Percentiles rank a stretch among this genome's conserved stretches.
phyloP scores from a whole-genome alignment of 1,140 invertebrate genomes.

The Cardiocondyla obscurior region DNA sequence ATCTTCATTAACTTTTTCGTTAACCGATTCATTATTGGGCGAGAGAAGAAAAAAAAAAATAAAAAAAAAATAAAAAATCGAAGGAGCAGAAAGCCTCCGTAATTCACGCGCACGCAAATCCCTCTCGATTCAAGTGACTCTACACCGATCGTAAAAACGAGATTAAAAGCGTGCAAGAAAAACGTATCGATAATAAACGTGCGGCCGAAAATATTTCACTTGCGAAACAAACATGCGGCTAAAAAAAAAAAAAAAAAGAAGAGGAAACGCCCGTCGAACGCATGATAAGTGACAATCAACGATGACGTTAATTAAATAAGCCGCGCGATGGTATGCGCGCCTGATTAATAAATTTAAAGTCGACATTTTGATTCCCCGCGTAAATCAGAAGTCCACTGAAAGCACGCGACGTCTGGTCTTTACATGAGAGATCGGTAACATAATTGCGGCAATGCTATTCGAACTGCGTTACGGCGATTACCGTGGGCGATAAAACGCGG shows the following conservation, averaged over 20 bases:
- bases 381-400: not conserved
- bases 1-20: slow-evolving; percentile 54
- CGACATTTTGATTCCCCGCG: not conserved
- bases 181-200: slow-evolving; percentile 15
- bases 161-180: slow-evolving; percentile 42
- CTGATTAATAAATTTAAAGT: not conserved
- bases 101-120: slow-evolving; percentile 18
- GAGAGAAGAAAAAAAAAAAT: not conserved
- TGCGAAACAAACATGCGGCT: slow-evolving; percentile 3
- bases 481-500: not conserved
- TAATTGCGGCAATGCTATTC: not conserved
- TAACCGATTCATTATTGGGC: slow-evolving; percentile 53
- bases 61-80: not conserved
- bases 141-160: slow-evolving; percentile 38
- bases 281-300: slow-evolving; percentile 42
- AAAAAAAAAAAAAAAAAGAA: too few relatives aligned
- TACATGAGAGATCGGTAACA: not conserved
- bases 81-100: not conserved
- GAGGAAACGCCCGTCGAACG: not conserved
- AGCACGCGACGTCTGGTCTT: slow-evolving; percentile 20
- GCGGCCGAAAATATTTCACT: slow-evolving; percentile 42
- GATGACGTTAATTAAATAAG: slow-evolving; percentile 50
- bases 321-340: not conserved
- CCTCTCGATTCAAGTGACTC: slow-evolving; percentile 50
- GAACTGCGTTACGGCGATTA: slow-evolving; percentile 1